Conservation (phyloP, 2,888 invertebrate species). For the Acanthococcus lagerstroemiae region DNA sequence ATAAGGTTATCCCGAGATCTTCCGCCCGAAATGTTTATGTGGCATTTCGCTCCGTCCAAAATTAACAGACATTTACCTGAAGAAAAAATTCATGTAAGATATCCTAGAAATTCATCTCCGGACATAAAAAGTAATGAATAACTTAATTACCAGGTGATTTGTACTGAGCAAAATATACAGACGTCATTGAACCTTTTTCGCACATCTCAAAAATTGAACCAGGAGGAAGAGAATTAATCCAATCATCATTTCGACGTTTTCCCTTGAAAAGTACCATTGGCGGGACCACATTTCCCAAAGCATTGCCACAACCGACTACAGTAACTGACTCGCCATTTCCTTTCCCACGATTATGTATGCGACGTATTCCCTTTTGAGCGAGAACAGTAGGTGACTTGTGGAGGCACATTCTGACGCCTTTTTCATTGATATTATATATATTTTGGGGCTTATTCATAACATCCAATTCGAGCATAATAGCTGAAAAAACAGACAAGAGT, state of each 20-base stretch:
- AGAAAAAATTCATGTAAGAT: no score
- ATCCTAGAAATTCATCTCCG: no score
- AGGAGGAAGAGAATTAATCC: constrained; percentile 36
- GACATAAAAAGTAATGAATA: no score
- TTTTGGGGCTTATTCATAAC: constrained; percentile 36
- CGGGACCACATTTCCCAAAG: constrained; percentile 35
- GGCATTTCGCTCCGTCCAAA: no score
- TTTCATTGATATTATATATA: constrained; percentile 40
- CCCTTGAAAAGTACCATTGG: constrained; percentile 38
- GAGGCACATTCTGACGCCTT: constrained; percentile 38
- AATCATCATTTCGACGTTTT: constrained; percentile 36
- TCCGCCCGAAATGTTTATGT: no score
- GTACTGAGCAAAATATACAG: no score
- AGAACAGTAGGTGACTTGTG: constrained; percentile 38
- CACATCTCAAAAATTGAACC: constrained; percentile 36
- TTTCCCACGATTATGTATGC: constrained; percentile 31
- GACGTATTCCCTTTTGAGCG: constrained; percentile 37
- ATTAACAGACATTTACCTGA: no score
- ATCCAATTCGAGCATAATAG: no score
- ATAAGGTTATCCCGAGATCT: no score
- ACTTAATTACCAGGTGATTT: no score
- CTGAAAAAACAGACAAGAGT: no score
- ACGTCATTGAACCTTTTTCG: constrained; percentile 39
- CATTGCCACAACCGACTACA: constrained; percentile 39
- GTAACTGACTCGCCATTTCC: constrained; percentile 41